Evolutionary conservation across 1,140 invertebrate genomes (phyloP).

Genomic region (Medauroidea extradentata): DNA sequence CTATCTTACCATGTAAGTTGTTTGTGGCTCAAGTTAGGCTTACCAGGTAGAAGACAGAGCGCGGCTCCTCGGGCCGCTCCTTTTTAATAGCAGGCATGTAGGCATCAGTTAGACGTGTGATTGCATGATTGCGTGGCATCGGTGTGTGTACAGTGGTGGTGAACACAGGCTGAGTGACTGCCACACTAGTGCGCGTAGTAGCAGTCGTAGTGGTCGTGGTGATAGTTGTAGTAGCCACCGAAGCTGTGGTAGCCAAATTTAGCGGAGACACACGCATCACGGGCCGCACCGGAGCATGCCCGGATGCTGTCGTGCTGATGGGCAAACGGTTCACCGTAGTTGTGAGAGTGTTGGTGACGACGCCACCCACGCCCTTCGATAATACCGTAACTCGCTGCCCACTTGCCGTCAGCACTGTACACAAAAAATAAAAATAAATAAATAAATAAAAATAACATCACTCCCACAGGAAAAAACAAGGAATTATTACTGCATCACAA

Average conservation of each 20-base stretch:
- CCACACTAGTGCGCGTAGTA: conserved; percentile 9
- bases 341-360: conserved; percentile 34
- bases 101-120: neutral
- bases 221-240: conserved; percentile 16
- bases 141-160: neutral
- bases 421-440: too few species aligned
- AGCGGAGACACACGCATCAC: conserved; percentile 48
- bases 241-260: conserved; percentile 38
- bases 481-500: too few species aligned
- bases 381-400: conserved; percentile 53
- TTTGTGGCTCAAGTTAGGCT: too few species aligned
- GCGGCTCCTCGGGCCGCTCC: conserved; percentile 38
- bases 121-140: neutral
- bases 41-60: conserved; percentile 48
- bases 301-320: neutral
- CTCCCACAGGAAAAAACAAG: too few species aligned
- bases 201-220: conserved; percentile 1
- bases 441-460: too few species aligned
- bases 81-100: conserved; percentile 23
- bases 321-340: neutral
- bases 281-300: conserved; percentile 31
- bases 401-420: conserved; percentile 46
- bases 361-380: conserved; percentile 43
- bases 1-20: too few species aligned
- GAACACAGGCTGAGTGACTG: conserved; percentile 6